phyloP scores from a whole-genome alignment of 2,113 vertebrate genomes.

The Ceyx cyanopectus region DNA sequence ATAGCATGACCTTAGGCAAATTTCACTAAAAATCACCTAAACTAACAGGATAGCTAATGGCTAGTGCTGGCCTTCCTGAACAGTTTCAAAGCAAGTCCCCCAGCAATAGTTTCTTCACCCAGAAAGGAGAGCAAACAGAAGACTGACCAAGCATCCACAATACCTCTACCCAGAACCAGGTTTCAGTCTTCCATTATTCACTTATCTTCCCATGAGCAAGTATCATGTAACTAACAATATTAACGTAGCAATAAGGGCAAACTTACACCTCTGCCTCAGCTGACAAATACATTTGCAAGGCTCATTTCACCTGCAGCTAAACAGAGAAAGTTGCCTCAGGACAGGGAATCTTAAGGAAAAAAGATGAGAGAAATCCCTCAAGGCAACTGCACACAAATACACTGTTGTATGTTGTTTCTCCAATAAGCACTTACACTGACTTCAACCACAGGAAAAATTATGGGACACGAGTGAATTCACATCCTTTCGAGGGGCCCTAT shows the following conservation, averaged over 20 bases:
- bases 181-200: neutral
- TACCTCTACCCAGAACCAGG: neutral
- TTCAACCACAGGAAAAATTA: neutral
- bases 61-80: neutral
- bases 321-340: constrained; percentile 1
- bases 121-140: neutral
- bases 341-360: neutral
- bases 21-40: neutral
- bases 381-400: neutral
- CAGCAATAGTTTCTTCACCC: neutral
- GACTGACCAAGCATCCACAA: neutral
- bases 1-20: neutral
- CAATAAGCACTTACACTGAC: constrained; percentile 7
- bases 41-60: neutral
- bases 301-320: constrained; percentile 25
- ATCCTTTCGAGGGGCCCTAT: neutral
- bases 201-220: neutral
- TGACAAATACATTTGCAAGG: constrained; percentile 1
- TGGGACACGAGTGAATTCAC: neutral
- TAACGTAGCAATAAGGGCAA: neutral
- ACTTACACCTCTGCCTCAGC: neutral
- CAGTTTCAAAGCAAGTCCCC: neutral
- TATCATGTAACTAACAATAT: neutral
- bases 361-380: neutral
- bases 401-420: neutral